Conservation (phyloP, 2,113 vertebrate species). For the Hypanus sabinus region DNA sequence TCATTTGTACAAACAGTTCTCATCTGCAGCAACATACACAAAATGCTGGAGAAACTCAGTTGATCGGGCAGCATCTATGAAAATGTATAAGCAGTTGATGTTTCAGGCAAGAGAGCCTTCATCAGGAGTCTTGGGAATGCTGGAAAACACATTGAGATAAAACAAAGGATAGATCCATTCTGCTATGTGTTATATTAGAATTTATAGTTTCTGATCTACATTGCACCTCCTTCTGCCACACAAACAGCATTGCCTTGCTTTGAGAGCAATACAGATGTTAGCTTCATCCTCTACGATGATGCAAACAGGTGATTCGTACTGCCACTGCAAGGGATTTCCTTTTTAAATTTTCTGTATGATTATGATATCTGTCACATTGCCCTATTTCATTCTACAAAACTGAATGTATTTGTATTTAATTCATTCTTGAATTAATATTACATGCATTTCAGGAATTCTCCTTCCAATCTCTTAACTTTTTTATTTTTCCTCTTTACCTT, state of each 20-base stretch:
- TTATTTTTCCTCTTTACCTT: too few relatives aligned
- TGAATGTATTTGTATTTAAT: neutral
- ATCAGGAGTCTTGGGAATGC: too few relatives aligned
- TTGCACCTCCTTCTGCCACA: neutral
- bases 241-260: neutral
- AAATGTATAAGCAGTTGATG: too few relatives aligned
- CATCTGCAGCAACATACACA: neutral
- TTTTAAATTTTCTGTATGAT: neutral
- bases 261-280: neutral
- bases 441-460: neutral
- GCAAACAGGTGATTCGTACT: too few relatives aligned
- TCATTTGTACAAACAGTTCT: neutral
- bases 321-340: neutral
- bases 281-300: neutral
- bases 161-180: too few relatives aligned
- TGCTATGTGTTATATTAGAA: neutral
- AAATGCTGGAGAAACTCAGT: too few relatives aligned
- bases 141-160: too few relatives aligned
- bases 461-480: neutral
- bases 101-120: too few relatives aligned
- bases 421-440: neutral
- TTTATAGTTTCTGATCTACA: neutral
- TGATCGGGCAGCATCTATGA: too few relatives aligned
- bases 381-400: neutral
- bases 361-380: neutral